Evolutionary conservation across 2,797 vertebrate species (phyloP), one percentile per base, ranked within the genome.

Genomic region (Etheostoma nigrum): DNA sequence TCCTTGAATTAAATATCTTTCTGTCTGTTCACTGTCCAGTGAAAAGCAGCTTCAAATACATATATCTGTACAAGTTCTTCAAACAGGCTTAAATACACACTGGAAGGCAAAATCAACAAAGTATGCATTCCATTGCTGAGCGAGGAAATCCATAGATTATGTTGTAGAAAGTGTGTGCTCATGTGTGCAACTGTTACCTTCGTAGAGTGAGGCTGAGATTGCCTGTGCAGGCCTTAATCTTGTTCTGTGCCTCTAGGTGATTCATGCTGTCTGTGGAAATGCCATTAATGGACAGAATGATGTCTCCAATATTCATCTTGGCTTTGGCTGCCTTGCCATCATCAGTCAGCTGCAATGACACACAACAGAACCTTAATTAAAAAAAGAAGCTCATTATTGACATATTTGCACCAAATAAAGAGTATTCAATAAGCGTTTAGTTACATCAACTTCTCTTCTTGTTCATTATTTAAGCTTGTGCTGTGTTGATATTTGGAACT

Each of bases 191-290:
- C 8, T 58, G 88, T 95, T 96, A 99, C 98, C 96, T 98, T 94
- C 97, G 97, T 67, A 99, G 92, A 64, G 94, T 97, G 94, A 99
- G 97, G 90, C 92, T 96, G 90, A 99, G 94, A 52, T 96, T 93
- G 85, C 90, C 96, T 18, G 95, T 93, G 84, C 97, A 98, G n/a
- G 96, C 96, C 92, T 99, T 99, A 83, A 99, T 99, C 94, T 98
- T 98, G 95, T 99, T 99, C 93, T 99, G 98, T 70, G 98, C 98
- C 92, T 99, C 98, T 1, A 99, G 96, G 63, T 99, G 98, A 87
- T 96, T 98, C 97, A 99, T 99, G 72, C 96, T 94, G 0, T 97
- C 95, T 0, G 98, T 95, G 87, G 95, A 95, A 87, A 99, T 94
- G 44, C 98, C 98, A 47, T 98, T 96, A 67, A 99, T 99, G 74